phyloP scores from a whole-genome alignment of 2,797 vertebrate genomes.

The Podarcis lilfordi region DNA sequence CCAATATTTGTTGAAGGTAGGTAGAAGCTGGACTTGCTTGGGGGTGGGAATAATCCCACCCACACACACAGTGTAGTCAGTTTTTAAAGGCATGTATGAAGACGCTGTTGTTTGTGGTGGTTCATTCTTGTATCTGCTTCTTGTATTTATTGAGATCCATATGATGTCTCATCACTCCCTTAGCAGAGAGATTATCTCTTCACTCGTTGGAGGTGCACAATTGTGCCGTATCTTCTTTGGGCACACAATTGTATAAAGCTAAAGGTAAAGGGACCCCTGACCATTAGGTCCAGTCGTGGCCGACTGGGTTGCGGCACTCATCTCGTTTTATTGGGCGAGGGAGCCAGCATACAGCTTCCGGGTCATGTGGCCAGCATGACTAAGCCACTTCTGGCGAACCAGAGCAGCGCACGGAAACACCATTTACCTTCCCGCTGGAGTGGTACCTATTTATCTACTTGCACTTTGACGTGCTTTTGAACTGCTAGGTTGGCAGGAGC shows the following conservation, averaged over 20 bases:
- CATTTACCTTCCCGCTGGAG: too few species aligned
- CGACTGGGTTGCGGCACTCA: too few species aligned
- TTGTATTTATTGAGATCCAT: background rate
- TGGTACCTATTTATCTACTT: too few species aligned
- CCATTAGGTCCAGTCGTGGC: too few species aligned
- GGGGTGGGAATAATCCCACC: background rate
- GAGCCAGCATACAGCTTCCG: too few species aligned
- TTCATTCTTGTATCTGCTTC: background rate
- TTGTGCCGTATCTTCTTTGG: background rate
- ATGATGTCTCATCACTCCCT: slow-evolving; percentile 5
- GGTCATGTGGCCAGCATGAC: too few species aligned
- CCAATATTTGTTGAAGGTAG: background rate
- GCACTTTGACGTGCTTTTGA: too few species aligned
- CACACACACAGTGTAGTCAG: background rate
- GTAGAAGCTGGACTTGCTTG: background rate
- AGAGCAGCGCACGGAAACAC: too few species aligned
- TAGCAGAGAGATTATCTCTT: background rate
- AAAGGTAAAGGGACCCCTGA: too few species aligned
- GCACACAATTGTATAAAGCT: background rate
- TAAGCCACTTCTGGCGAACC: too few species aligned
- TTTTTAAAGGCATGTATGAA: background rate
- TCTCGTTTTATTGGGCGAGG: too few species aligned
- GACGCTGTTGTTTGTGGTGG: background rate
- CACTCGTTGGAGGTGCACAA: background rate
- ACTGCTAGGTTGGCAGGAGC: too few species aligned